Evolutionary conservation across 2,113 vertebrate species (phyloP), one percentile per base, ranked within the genome.

Genomic region (Heliornis fulica): DNA sequence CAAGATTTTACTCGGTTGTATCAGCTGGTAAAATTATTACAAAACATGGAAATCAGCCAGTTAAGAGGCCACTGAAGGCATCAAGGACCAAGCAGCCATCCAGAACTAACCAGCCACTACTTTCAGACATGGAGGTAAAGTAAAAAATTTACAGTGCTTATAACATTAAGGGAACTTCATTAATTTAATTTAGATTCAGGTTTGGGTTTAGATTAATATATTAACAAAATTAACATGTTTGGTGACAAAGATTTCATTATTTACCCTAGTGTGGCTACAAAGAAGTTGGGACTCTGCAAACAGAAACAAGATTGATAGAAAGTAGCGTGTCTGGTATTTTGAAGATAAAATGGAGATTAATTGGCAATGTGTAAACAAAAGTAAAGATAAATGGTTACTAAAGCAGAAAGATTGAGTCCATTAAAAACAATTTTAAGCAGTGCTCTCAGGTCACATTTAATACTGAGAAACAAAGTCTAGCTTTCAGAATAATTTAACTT

Each of bases 31-130:
- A 95, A 68, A 66, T 98, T 15, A 96, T 98, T 48, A 95, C 99
- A 48, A 99, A 98, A 83, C 94, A 98, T 11, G 94, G 41, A 83
- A 61, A 94, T 13, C 95, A 98, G 1, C 72, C 98, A 41, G 97
- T 98, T 38, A 99, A 99, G 95, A 98, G 98, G 76, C 97, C 98
- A 34, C 98, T 98, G 3, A 99, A 99, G 95, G 98, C 99, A 75
- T 98, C 99, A 1, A 97, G 99, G 95, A 99, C 99, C 43, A 99
- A 99, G 94, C 99, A 99, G 83, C 99, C 99, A 0, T 99, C 99
- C 31, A 98, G 99, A 97, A 91, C 98, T 59, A 99, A 99, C 87
- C 98, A 98, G 82, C 99, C 99, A 1, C 78, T 95, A 15, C 96
- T 97, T 43, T 98, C 97, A 14, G 97, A 98, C 78, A 97, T 92